Base-by-base conservation (phyloP, 2,797 vertebrate genomes). In the Cyprinodon diabolis region DNA sequence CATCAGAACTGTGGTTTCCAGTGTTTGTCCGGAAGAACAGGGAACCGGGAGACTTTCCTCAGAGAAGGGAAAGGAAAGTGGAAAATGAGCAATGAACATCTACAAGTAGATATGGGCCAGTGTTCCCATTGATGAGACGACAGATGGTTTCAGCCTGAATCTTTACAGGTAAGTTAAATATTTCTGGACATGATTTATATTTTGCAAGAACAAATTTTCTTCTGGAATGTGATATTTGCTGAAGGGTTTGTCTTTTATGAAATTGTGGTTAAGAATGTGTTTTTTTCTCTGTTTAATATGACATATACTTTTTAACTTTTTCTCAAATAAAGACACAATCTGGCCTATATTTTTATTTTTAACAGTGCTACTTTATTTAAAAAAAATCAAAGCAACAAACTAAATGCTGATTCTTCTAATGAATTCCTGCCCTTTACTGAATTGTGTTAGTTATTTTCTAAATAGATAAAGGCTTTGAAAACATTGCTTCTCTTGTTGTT, bases 1-100 rank as follows among this genome's bases (percentile, higher is more conserved):
- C 25, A 6, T 43, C 1, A 67, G 25, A 73, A n/a, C 49, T 52
- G 71, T 73, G 62, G 63, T 83, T 74, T 78, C 23, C 60, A 76
- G 43, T 37, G 69, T 71, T 72, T 66, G 60, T 54, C 37, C 17
- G 66, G 1, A 19, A 66, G 21, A 60, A 65, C 43, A 58, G 10
- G 73, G 35, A 83, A 62, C 11, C 12, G 68, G 14, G 35, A 86
- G 40, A 48, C 13, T 52, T 74, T 83, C 82, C 76, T 72, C 3
- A 40, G 67, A 84, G 75, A 80, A 37, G 66, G 67, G 72, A 85
- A 88, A 86, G n/a, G 79, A 78, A 86, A 86, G n/a, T 45, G 70
- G 79, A 82, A 84, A 84, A 65, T 6, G 12, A 62, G 47, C 55
- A n/a, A 63, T 30, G 30, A 30, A 57, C 25, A 72, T 71, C 60